Evolutionary conservation across 2,113 vertebrate species (phyloP).

Genomic region (Rhinolophus sinicus): DNA sequence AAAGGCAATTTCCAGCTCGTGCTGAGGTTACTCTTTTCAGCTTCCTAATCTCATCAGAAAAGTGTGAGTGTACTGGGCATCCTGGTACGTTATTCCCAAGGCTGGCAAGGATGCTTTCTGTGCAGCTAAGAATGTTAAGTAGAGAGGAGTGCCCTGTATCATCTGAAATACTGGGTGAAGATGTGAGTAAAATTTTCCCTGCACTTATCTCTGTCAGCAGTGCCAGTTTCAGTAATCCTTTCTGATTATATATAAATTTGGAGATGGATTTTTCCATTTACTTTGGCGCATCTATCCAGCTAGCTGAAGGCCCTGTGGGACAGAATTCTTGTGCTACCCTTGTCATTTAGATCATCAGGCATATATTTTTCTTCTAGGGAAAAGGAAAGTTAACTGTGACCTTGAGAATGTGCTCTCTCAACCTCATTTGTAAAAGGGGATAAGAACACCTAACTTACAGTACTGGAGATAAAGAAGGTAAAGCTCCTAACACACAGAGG

Average conservation of each 20-base stretch:
- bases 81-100: background rate
- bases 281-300: background rate
- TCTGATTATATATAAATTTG: background rate
- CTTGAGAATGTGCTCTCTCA: background rate
- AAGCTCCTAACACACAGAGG: background rate
- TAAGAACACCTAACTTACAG: background rate
- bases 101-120: background rate
- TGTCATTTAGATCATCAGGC: background rate
- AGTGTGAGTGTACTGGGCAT: too few relatives aligned
- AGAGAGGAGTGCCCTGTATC: background rate
- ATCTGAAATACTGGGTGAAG: background rate
- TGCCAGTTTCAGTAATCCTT: background rate
- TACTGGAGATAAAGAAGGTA: background rate
- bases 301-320: background rate
- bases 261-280: conserved; percentile 27
- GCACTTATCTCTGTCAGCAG: background rate
- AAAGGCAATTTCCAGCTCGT: background rate
- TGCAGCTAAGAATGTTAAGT: background rate
- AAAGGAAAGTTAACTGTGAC: background rate
- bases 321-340: background rate
- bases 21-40: background rate
- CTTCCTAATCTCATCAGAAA: background rate
- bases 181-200: background rate
- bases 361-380: background rate
- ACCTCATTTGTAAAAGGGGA: background rate